Evolutionary conservation across 2,113 vertebrate species (phyloP).

Genomic region (Megaceryle torquata): DNA sequence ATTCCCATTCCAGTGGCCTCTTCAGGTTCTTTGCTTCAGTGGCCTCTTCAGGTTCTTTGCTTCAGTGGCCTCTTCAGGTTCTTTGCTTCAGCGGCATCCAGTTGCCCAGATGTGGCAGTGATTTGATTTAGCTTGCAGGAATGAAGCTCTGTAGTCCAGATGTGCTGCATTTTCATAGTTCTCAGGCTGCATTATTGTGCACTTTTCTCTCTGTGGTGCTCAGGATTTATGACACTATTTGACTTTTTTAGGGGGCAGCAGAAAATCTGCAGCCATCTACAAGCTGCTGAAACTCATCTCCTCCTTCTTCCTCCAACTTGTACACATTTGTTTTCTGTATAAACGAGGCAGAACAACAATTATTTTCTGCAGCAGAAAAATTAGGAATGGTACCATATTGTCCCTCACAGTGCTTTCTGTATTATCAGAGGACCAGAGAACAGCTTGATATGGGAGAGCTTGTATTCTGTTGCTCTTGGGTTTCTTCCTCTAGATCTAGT

Average conservation of each 20-base stretch:
- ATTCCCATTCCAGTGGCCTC: background rate
- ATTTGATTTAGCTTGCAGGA: background rate
- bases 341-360: background rate
- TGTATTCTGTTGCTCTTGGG: background rate
- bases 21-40: too few relatives aligned
- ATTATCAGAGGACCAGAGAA: background rate
- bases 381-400: background rate
- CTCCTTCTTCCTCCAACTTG: background rate
- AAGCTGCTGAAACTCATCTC: background rate
- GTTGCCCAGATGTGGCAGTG: background rate
- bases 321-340: background rate
- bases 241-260: background rate
- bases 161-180: background rate
- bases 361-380: background rate
- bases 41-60: background rate
- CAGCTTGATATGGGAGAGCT: background rate
- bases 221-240: background rate
- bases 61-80: background rate
- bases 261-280: background rate
- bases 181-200: background rate
- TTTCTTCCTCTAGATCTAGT: background rate
- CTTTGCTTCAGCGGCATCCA: background rate
- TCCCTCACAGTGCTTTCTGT: background rate
- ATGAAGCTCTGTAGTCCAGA: background rate
- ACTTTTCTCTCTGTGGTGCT: background rate